Percentiles rank a stretch among this genome's conserved stretches.
Evolutionary conservation across 2,888 invertebrate species (phyloP).

Genomic region (Bembecia ichneumoniformis): DNA sequence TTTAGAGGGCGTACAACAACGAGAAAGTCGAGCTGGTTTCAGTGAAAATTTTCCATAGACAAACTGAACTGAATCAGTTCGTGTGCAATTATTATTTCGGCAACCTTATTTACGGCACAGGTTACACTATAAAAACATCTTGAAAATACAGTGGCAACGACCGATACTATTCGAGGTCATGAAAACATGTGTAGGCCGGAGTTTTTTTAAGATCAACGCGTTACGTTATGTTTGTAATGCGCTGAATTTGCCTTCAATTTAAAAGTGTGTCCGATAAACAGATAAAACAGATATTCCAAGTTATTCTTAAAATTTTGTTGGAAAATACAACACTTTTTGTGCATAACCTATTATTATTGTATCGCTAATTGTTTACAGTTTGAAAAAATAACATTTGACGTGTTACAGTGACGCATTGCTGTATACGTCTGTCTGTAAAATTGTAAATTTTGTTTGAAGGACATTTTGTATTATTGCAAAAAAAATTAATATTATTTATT

Average conservation of each 20-base stretch:
- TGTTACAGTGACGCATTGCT: conserved; percentile 21
- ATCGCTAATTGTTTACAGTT: no score
- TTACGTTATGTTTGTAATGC: conserved; percentile 19
- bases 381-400: no score
- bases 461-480: no score
- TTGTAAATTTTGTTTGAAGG: no score
- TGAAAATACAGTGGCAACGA: conserved; percentile 47
- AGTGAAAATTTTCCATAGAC: not conserved
- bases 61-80: not conserved
- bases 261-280: no score
- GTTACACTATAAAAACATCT: conserved; percentile 31
- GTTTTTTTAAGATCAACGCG: conserved; percentile 31
- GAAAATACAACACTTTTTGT: no score
- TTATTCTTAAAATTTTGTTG: no score
- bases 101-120: not conserved
- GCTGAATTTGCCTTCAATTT: conserved; percentile 5
- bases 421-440: not conserved
- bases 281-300: no score
- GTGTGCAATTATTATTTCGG: not conserved
- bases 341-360: conserved; percentile 2
- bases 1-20: not conserved
- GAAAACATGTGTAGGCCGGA: conserved; percentile 21
- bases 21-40: not conserved
- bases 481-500: no score
- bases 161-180: conserved; percentile 53